phyloP scores from a whole-genome alignment of 2,797 vertebrate genomes.

The Glossophaga mutica region DNA sequence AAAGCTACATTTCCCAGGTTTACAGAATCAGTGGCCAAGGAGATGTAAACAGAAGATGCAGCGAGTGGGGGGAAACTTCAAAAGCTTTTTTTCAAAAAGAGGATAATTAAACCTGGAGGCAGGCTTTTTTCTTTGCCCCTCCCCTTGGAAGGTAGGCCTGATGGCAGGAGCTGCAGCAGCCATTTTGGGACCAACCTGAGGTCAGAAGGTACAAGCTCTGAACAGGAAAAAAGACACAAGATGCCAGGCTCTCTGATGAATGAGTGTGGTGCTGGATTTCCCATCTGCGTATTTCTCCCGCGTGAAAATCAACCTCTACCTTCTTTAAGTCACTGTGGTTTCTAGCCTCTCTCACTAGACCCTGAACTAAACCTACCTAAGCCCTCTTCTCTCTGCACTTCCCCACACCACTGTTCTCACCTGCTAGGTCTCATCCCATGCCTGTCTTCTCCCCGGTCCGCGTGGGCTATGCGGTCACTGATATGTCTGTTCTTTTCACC shows the following conservation, averaged over 20 bases:
- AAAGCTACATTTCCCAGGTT: neutral
- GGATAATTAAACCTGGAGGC: neutral
- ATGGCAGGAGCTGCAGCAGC: neutral
- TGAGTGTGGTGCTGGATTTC: neutral
- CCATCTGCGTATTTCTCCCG: neutral
- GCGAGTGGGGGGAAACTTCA: no score
- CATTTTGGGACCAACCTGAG: neutral
- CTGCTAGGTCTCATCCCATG: no score
- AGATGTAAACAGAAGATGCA: neutral
- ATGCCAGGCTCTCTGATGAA: neutral
- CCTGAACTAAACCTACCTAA: neutral
- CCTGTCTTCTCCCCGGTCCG: neutral
- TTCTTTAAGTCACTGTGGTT: neutral
- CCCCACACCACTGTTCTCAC: neutral
- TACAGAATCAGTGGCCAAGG: neutral
- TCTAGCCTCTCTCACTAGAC: neutral
- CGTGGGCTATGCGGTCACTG: neutral
- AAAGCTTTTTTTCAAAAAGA: neutral
- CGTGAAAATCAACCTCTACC: neutral
- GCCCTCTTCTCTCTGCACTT: neutral
- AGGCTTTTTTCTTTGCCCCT: neutral
- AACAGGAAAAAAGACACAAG: neutral
- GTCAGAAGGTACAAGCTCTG: neutral
- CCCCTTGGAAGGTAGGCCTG: neutral
- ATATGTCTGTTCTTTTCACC: neutral